These are phyloP conservation scores for Columba guinea DNA, from an alignment of 2,797 vertebrate species.

Conservation along the genomic window DNA sequence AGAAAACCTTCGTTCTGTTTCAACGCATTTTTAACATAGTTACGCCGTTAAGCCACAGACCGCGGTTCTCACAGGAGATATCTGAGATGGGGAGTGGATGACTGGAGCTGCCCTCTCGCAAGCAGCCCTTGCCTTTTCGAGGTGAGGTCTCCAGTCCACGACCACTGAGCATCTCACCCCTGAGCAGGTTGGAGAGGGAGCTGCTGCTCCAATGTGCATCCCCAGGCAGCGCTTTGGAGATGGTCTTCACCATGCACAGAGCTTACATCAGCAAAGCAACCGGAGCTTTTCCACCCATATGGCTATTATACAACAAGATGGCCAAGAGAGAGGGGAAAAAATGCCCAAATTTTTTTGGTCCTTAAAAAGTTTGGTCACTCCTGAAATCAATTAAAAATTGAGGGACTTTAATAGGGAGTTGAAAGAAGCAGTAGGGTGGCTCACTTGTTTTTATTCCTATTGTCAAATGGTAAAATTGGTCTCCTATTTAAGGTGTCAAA, in stretches of 20 bases:
- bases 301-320: background rate
- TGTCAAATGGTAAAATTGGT: background rate
- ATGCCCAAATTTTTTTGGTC: background rate
- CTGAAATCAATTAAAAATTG: background rate
- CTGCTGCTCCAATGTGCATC: background rate
- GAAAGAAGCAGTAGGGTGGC: background rate
- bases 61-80: background rate
- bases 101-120: background rate
- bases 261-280: background rate
- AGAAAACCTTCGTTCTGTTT: background rate
- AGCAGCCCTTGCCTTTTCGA: background rate
- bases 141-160: background rate
- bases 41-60: fast-evolving
- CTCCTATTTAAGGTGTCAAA: background rate
- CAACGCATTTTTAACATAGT: background rate
- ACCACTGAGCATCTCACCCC: background rate
- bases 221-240: background rate
- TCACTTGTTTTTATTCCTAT: background rate
- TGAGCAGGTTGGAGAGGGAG: background rate
- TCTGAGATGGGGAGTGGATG: background rate
- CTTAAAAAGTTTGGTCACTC: background rate
- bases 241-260: background rate
- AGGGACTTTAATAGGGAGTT: background rate
- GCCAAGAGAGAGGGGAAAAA: background rate
- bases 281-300: background rate